Evolutionary conservation across 2,113 vertebrate species (phyloP).

Genomic region (Talpa occidentalis): DNA sequence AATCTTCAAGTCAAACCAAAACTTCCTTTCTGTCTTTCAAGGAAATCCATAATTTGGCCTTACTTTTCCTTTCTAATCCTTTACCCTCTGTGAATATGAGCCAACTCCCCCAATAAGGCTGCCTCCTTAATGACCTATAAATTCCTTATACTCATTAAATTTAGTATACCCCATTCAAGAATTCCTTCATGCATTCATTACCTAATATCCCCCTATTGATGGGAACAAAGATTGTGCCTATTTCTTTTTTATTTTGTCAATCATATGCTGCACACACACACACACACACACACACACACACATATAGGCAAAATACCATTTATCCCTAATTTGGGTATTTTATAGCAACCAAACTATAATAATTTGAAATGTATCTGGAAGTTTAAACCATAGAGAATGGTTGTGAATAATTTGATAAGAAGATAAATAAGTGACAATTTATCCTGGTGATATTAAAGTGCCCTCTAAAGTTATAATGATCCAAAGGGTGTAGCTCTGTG

Average conservation of each 20-base stretch:
- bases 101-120: not conserved
- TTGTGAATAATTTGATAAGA: not conserved
- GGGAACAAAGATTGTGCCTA: not conserved
- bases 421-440: not conserved
- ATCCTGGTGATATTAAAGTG: not conserved
- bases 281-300: not conserved
- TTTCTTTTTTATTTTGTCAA: not conserved
- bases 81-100: not conserved
- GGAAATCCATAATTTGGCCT: not conserved
- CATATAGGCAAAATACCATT: not conserved
- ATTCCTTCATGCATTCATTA: not conserved
- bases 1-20: slow-evolving; percentile 25
- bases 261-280: not conserved
- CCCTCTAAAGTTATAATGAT: not conserved
- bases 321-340: not conserved
- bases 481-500: not conserved
- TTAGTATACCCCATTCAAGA: not conserved
- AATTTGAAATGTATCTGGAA: not conserved
- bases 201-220: not conserved
- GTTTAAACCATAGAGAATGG: not conserved
- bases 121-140: not conserved
- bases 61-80: not conserved
- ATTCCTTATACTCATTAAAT: not conserved
- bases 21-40: slow-evolving; percentile 16
- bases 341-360: not conserved